phyloP scores from a whole-genome alignment of 2,888 invertebrate species.

The Cephus rjabovi region DNA sequence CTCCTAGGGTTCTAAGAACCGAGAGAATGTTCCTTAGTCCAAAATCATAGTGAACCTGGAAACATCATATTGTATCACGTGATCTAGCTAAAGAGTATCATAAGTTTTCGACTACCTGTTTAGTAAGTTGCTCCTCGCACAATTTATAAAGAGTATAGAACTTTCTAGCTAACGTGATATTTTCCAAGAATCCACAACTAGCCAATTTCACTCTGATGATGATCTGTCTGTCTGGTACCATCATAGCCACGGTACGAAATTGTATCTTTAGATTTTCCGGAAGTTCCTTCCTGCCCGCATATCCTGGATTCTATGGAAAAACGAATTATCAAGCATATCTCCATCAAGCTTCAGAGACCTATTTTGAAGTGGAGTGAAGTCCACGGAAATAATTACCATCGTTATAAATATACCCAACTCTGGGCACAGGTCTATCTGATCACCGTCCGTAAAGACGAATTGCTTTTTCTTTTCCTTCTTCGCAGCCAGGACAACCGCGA shows the following conservation, averaged over 20 bases:
- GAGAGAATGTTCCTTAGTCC: conserved; percentile 95
- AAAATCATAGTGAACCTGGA: conserved; percentile 95
- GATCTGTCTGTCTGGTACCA: conserved; percentile 98
- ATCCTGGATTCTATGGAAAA: conserved; percentile 88
- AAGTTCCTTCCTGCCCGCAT: conserved; percentile 94
- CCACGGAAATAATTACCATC: conserved; percentile 75
- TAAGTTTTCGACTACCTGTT: conserved; percentile 76
- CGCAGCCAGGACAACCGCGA: conserved; percentile 90
- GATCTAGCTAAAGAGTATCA: not conserved
- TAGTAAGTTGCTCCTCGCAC: conserved; percentile 96
- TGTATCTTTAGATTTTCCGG: conserved; percentile 98
- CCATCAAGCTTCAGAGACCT: not conserved
- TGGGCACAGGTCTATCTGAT: conserved; percentile 90
- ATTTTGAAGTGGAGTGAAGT: not conserved
- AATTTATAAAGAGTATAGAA: conserved; percentile 97
- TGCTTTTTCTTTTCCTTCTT: conserved; percentile 93
- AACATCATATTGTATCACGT: not conserved
- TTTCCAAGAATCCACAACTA: conserved; percentile 95
- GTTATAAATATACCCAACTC: conserved; percentile 98
- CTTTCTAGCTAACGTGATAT: conserved; percentile 93
- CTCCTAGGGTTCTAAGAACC: conserved; percentile 91
- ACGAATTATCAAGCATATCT: not conserved
- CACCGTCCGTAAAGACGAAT: conserved; percentile 95
- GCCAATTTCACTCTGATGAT: conserved; percentile 97
- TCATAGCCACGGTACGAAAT: conserved; percentile 98